Percentiles rank a stretch among this genome's conserved stretches.
These are phyloP conservation scores for Cyphomyrus discorhynchus DNA, from an alignment of 2,113 vertebrate species.

Conservation along the genomic window DNA sequence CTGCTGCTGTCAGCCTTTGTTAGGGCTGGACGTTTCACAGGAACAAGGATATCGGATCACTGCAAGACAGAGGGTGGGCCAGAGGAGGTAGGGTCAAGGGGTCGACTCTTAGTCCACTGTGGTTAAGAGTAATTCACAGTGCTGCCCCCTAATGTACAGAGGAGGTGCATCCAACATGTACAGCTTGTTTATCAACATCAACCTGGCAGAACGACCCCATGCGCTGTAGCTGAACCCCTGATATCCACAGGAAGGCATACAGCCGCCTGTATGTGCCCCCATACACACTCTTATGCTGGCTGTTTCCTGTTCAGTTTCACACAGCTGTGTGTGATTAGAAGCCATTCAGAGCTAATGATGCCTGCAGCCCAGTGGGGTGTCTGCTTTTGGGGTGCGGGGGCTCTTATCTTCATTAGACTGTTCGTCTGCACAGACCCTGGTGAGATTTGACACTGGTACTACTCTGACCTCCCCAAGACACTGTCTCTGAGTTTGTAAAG, in stretches of 20 bases:
- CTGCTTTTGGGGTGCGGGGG: background rate
- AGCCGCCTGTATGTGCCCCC: background rate
- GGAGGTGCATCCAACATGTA: background rate
- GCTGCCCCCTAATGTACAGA: background rate
- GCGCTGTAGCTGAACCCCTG: background rate
- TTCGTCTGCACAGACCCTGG: background rate
- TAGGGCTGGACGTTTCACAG: background rate
- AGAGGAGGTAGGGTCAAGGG: background rate
- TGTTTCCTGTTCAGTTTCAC: background rate
- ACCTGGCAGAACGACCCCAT: background rate
- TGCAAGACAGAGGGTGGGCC: background rate
- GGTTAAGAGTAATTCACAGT: background rate
- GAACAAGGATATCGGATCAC: background rate
- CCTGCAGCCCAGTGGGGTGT: background rate
- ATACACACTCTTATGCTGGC: background rate
- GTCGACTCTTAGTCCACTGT: background rate
- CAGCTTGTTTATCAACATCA: background rate
- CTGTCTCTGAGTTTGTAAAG: background rate
- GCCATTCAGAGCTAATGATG: background rate
- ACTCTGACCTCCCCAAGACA: background rate
- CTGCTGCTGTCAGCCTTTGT: background rate
- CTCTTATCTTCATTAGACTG: background rate
- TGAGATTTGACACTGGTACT: background rate
- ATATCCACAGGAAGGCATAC: background rate
- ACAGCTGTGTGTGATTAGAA: background rate